phyloP scores from a whole-genome alignment of 1,140 invertebrate genomes.

The Littorina saxatilis region DNA sequence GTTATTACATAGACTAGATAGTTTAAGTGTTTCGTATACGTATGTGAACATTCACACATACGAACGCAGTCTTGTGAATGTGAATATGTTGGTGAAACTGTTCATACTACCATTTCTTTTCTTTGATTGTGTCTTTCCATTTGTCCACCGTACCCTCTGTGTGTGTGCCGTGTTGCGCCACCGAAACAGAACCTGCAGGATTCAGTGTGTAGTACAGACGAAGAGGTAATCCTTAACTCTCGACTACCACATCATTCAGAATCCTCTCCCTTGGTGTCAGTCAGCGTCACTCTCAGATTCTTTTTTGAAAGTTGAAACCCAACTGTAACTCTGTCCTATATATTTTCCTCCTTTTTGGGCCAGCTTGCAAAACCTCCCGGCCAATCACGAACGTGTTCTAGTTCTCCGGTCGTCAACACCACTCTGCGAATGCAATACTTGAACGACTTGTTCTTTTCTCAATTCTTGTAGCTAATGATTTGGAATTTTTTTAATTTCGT shows the following conservation, averaged over 20 bases:
- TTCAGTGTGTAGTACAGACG: slow-evolving; percentile 33
- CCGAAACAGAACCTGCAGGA: background rate
- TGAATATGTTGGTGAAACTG: background rate
- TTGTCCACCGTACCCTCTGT: background rate
- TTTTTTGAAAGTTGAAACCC: slow-evolving; percentile 23
- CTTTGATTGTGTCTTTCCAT: slow-evolving; percentile 17
- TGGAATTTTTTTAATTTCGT: too few species aligned
- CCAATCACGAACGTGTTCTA: background rate
- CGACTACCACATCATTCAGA: slow-evolving; percentile 16
- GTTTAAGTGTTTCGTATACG: too few species aligned
- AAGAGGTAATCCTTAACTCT: slow-evolving; percentile 28
- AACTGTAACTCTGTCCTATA: slow-evolving; percentile 5
- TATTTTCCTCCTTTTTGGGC: background rate
- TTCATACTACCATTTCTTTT: background rate
- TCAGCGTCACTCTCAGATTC: slow-evolving; percentile 9
- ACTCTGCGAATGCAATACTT: background rate
- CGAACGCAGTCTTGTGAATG: too few species aligned
- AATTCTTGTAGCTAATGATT: too few species aligned
- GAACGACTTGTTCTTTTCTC: too few species aligned
- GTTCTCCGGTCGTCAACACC: too few species aligned
- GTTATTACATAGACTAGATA: too few species aligned
- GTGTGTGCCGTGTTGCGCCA: background rate
- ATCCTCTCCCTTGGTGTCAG: slow-evolving; percentile 25
- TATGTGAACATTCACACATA: too few species aligned
- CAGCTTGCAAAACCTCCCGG: background rate